Base-by-base conservation (phyloP, 2,888 invertebrate species). In the Fragum sueziense region DNA sequence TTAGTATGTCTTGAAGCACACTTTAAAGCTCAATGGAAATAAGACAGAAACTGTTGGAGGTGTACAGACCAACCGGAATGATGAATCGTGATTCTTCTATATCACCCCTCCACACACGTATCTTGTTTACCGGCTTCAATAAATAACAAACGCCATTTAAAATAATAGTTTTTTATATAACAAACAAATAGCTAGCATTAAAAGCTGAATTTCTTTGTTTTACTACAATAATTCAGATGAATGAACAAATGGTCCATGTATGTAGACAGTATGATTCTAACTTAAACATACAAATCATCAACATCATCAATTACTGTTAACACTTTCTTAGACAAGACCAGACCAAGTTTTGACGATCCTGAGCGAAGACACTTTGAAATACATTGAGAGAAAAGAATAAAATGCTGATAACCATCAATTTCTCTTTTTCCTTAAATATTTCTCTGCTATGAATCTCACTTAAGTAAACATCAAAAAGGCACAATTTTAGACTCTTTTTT, bases 141-240 rank as follows among this genome's bases (percentile, higher is more conserved):
- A n/a, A n/a, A n/a, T n/a, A n/a, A n/a, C n/a, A n/a, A n/a, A n/a
- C n/a, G n/a, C n/a, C n/a, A n/a, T 25, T 4, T 9, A 9, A 65
- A 14, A 41, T 41, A 4, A 52, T 70, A 31, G n/a, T 17, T 34
- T 68, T 69, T 70, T 70, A 54, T 54, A 54, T 70, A 70, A 70
- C 54, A 70, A 70, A 70, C 70, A 70, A 70, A 70, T 70, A 70
- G 33, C 70, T 70, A 70, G 70, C 70, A 54, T 57, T 41, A 27
- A 34, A 41, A 65, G 65, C 65, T 65, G 65, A 65, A 65, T 14
- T 47, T 14, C 17, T 47, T 47, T n/a, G 41, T 9, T 14, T 65
- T 61, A 14, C 33, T 27, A 20, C 27, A 29, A 27, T 9, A 22
- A 61, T 31, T 6, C 20, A 20, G 61, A 29, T 33, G 33, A 11